Conservation (phyloP, 2,797 vertebrate species). For the Crenichthys baileyi region DNA sequence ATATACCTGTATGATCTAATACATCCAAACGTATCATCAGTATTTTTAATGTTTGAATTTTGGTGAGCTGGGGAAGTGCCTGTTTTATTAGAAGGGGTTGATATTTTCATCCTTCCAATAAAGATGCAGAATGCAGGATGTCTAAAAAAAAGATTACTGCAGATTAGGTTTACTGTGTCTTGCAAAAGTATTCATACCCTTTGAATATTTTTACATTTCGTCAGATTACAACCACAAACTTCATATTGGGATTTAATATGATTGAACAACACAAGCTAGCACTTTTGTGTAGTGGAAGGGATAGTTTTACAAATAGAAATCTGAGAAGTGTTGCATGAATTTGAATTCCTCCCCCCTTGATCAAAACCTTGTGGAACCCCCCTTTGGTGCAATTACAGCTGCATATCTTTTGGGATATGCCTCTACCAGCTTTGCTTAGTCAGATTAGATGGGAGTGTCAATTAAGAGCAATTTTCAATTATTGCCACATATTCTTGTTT, state of each 20-base stretch:
- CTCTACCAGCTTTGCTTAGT: neutral
- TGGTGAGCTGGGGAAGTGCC: neutral
- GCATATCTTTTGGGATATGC: neutral
- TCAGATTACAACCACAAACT: neutral
- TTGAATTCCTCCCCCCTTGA: neutral
- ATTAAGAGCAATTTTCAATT: neutral
- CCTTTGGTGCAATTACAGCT: neutral
- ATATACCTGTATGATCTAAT: neutral
- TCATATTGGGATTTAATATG: neutral
- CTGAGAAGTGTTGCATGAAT: neutral
- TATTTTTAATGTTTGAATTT: neutral
- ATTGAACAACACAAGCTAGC: neutral
- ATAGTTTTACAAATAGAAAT: neutral
- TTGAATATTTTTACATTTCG: neutral
- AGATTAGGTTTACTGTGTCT: neutral
- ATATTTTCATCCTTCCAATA: neutral
- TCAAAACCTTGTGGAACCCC: neutral
- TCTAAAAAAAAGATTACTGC: constrained; percentile 18
- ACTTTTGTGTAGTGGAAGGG: neutral
- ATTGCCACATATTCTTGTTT: neutral
- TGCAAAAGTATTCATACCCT: neutral
- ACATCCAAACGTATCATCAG: neutral
- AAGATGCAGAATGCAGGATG: neutral
- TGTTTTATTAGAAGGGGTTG: neutral
- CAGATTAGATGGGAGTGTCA: neutral